Conservation (phyloP, 2,888 invertebrate genomes). For the Pasiphila rectangulata region DNA sequence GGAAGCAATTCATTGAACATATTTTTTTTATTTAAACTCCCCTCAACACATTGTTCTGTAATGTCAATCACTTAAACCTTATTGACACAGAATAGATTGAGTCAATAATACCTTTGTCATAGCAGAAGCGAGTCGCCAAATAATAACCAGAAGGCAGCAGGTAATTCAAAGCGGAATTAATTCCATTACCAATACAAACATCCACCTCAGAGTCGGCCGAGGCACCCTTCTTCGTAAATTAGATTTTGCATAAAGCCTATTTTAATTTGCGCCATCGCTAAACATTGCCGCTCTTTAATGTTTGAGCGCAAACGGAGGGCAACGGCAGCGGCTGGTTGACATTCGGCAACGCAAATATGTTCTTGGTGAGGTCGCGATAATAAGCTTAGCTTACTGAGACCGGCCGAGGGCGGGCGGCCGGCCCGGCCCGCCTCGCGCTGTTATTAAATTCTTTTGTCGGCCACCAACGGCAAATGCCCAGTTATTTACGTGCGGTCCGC, state of each 20-base stretch:
- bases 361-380: constrained; percentile 65
- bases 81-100: constrained; percentile 6
- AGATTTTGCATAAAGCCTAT: constrained; percentile 79
- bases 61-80: background rate
- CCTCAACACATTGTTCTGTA: too few species aligned
- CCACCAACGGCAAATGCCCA: constrained; percentile 58
- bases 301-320: constrained; percentile 67
- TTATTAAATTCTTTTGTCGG: constrained; percentile 79
- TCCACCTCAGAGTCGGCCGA: constrained; percentile 60
- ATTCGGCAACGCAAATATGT: constrained; percentile 74
- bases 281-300: constrained; percentile 76
- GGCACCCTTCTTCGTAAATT: constrained; percentile 73
- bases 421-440: constrained; percentile 53
- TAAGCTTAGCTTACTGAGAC: constrained; percentile 61
- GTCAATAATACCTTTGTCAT: constrained; percentile 26
- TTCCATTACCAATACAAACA: constrained; percentile 75
- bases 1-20: too few species aligned
- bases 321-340: constrained; percentile 59
- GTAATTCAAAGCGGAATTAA: constrained; percentile 69
- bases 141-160: constrained; percentile 42
- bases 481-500: constrained; percentile 63
- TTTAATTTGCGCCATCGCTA: constrained; percentile 78
- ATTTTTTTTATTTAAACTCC: too few species aligned
- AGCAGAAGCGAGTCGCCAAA: constrained; percentile 30
- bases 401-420: constrained; percentile 49